phyloP scores from a whole-genome alignment of 1,140 invertebrate genomes.

The Heliconius congener region DNA sequence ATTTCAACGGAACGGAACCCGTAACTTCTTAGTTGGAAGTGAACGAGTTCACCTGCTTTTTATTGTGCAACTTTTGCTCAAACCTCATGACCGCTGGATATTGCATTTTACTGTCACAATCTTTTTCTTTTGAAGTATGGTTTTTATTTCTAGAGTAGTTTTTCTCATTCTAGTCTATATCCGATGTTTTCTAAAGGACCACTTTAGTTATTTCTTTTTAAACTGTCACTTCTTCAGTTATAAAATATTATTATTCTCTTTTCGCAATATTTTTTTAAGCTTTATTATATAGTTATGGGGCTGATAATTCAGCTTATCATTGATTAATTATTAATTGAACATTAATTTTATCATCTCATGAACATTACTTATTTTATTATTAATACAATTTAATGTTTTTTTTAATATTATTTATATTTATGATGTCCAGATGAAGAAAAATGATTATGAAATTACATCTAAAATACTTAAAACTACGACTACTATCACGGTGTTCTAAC shows the following conservation, averaged over 20 bases:
- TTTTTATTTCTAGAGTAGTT: slow-evolving; percentile 24
- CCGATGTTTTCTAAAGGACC: neutral
- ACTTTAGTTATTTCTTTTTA: slow-evolving; percentile 1
- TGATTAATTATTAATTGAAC: neutral
- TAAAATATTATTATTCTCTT: neutral
- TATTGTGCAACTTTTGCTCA: slow-evolving; percentile 46
- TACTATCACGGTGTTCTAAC: slow-evolving; percentile 77
- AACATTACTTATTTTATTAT: slow-evolving; percentile 1
- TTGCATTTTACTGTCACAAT: slow-evolving; percentile 36
- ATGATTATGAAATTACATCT: slow-evolving; percentile 27
- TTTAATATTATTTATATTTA: neutral
- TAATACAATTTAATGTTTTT: neutral
- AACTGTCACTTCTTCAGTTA: neutral
- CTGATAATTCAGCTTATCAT: neutral
- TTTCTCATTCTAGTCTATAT: slow-evolving; percentile 2
- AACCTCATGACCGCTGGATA: slow-evolving; percentile 39
- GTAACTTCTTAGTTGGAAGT: slow-evolving; percentile 43
- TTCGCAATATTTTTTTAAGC: neutral
- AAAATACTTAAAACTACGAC: slow-evolving; percentile 59
- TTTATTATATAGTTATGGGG: neutral
- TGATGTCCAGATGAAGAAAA: neutral
- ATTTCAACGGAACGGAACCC: slow-evolving; percentile 45
- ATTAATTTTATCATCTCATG: neutral
- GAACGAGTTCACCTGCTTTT: slow-evolving; percentile 47
- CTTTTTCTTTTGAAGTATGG: slow-evolving; percentile 28